Percentiles rank a stretch among this genome's conserved stretches.
Conservation (phyloP, 2,888 invertebrate species). For the Drosophila rubida region DNA sequence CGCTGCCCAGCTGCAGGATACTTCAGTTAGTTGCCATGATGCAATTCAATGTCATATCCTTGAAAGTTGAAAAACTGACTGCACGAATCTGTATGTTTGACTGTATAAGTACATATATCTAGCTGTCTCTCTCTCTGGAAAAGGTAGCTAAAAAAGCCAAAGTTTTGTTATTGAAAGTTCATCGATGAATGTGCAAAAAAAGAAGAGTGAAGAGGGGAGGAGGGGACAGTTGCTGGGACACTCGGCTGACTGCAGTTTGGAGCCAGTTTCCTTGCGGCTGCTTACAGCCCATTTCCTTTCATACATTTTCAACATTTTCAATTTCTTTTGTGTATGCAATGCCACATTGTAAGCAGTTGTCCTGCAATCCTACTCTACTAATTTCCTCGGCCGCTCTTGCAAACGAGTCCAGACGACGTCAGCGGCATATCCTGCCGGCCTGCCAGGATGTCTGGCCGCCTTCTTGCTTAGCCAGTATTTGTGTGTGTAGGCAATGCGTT, state of each 20-base stretch:
- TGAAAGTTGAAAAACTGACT: constrained; percentile 59
- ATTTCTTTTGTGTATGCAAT: constrained; percentile 73
- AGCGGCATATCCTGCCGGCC: constrained; percentile 47
- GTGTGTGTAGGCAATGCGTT: constrained; percentile 70
- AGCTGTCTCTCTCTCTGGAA: constrained; percentile 8
- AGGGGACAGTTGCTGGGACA: constrained; percentile 24
- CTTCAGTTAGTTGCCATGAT: constrained; percentile 58
- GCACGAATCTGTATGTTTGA: constrained; percentile 6
- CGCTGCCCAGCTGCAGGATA: constrained; percentile 47
- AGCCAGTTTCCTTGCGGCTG: constrained; percentile 65
- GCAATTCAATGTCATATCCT: constrained; percentile 80
- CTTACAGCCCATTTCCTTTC: constrained; percentile 78
- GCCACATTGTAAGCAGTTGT: constrained; percentile 64
- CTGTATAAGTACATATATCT: not conserved
- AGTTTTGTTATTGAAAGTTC: constrained; percentile 79
- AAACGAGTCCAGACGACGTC: constrained; percentile 55
- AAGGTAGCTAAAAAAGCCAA: constrained; percentile 50
- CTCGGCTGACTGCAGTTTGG: constrained; percentile 39
- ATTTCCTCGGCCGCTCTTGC: constrained; percentile 66
- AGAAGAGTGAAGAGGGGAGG: not conserved
- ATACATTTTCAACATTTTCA: constrained; percentile 66
- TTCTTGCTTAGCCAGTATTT: constrained; percentile 71
- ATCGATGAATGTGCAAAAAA: constrained; percentile 72
- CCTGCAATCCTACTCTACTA: constrained; percentile 60
- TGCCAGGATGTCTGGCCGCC: constrained; percentile 5